These are phyloP conservation scores for Brenthis daphne DNA, from an alignment of 2,888 invertebrate genomes.

Conservation along the genomic window DNA sequence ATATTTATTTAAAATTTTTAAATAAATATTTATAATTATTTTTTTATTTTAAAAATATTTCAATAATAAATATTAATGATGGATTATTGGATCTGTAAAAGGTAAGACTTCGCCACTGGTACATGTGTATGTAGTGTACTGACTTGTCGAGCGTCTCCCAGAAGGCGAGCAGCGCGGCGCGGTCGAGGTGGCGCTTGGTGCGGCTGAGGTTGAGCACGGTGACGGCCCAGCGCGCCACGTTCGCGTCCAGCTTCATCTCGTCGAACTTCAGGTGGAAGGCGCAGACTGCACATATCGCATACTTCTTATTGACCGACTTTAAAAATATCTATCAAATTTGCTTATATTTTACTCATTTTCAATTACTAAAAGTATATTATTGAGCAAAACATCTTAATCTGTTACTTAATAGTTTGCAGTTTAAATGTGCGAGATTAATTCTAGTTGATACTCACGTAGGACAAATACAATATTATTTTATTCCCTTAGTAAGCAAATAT, in stretches of 20 bases:
- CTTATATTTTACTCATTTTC: too few species aligned
- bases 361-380: background rate
- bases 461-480: too few species aligned
- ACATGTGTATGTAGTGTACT: constrained; percentile 49
- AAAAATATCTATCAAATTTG: too few species aligned
- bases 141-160: constrained; percentile 99
- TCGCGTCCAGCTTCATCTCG: constrained; percentile 96
- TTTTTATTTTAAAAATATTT: too few species aligned
- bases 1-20: too few species aligned
- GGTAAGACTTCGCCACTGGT: too few species aligned
- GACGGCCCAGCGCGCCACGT: constrained; percentile 98
- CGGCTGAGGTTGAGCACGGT: constrained; percentile 95
- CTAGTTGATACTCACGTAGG: too few species aligned
- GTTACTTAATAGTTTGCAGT: background rate
- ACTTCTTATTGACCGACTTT: background rate
- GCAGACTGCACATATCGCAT: constrained; percentile 85
- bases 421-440: too few species aligned
- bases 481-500: too few species aligned
- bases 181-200: constrained; percentile 97
- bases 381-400: background rate
- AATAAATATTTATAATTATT: too few species aligned
- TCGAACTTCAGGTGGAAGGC: constrained; percentile 98
- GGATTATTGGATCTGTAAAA: too few species aligned
- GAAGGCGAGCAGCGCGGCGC: constrained; percentile 96
- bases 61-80: too few species aligned